These are phyloP conservation scores for Hemibagrus guttatus DNA, from an alignment of 2,797 vertebrate species.

Conservation along the genomic window DNA sequence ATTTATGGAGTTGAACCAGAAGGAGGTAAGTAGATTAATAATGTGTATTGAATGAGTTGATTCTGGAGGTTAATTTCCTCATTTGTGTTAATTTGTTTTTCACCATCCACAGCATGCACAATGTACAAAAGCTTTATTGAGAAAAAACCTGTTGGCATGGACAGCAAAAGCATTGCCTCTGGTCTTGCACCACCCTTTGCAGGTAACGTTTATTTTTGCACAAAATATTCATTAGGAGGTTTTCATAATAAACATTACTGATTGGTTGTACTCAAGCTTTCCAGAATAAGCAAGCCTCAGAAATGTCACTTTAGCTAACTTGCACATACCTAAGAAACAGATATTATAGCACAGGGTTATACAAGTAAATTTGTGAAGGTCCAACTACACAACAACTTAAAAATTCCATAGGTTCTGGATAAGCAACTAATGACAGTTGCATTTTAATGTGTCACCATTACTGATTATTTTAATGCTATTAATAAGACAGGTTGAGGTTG, in stretches of 20 bases:
- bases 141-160: conserved; percentile 76
- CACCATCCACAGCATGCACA: conserved; percentile 72
- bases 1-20: conserved; percentile 80
- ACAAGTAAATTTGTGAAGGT: neutral
- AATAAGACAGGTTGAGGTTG: neutral
- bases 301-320: neutral
- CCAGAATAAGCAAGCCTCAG: neutral
- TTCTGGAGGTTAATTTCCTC: neutral
- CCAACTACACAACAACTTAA: neutral
- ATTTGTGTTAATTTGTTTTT: neutral
- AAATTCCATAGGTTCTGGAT: neutral
- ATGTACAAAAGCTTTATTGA: conserved; percentile 79
- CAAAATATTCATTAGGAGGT: neutral
- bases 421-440: neutral
- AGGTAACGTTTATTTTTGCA: conserved; percentile 60
- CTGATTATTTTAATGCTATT: neutral
- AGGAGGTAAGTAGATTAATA: conserved; percentile 68
- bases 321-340: neutral
- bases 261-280: neutral
- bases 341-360: neutral
- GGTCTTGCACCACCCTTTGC: conserved; percentile 78
- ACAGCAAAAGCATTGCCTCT: conserved; percentile 74
- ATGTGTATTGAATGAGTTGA: neutral
- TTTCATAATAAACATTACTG: neutral
- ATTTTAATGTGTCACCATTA: neutral